These are phyloP conservation scores for Coracias cyanogaster DNA, from an alignment of 2,797 vertebrate genomes.

Conservation along the genomic window DNA sequence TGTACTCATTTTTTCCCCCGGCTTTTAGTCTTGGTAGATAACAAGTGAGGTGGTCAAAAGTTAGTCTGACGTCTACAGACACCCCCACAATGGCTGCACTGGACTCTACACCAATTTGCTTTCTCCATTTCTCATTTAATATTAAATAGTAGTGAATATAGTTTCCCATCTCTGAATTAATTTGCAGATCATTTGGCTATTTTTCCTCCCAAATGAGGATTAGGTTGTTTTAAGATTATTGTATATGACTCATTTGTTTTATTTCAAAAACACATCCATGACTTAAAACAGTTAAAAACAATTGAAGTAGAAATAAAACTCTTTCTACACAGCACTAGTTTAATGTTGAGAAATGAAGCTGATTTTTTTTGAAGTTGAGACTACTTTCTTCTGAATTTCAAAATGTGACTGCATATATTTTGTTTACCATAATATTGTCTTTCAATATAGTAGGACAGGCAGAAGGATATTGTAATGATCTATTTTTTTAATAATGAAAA, in stretches of 20 bases:
- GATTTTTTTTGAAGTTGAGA: neutral
- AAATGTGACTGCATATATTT: neutral
- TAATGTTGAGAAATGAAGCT: neutral
- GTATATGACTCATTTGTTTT: neutral
- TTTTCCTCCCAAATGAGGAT: neutral
- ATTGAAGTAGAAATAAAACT: neutral
- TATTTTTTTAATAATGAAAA: neutral
- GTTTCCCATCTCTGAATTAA: neutral
- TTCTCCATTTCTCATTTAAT: neutral
- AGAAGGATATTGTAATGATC: neutral
- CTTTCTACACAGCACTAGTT: neutral
- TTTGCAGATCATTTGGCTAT: neutral
- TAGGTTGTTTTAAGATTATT: neutral
- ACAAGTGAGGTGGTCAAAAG: neutral
- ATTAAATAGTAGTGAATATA: neutral
- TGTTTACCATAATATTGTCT: neutral
- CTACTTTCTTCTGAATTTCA: neutral
- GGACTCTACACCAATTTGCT: neutral
- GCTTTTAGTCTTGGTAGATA: neutral
- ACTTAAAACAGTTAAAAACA: neutral
- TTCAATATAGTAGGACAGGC: neutral
- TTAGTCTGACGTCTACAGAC: neutral
- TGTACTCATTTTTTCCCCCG: fast-evolving
- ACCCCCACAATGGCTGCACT: neutral
- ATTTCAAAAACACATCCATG: neutral